Conservation (phyloP, 2,888 invertebrate species). For the Phaonia tiefii region DNA sequence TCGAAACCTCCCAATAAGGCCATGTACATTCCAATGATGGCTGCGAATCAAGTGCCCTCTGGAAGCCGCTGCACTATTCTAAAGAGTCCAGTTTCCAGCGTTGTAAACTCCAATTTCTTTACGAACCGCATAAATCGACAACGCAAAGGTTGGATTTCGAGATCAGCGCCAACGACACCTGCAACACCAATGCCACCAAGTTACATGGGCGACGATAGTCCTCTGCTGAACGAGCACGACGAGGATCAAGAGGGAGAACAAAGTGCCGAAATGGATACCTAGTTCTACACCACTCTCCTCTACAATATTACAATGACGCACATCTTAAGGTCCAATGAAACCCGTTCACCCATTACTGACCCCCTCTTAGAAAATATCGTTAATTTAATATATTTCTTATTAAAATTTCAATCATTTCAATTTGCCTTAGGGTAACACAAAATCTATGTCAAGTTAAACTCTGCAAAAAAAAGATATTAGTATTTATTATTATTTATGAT, state of each 20-base stretch:
- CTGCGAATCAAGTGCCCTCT: conserved; percentile 63
- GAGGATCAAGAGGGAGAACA: conserved; percentile 80
- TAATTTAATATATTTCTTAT: no score
- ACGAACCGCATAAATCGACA: conserved; percentile 78
- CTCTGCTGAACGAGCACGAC: conserved; percentile 84
- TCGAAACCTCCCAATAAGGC: conserved; percentile 83
- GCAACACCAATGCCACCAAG: conserved; percentile 84
- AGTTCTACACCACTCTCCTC: background rate
- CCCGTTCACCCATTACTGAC: background rate
- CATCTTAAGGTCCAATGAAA: conserved; percentile 32
- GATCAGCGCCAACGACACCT: conserved; percentile 91
- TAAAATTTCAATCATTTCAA: no score
- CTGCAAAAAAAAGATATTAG: no score
- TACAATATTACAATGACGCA: conserved; percentile 1
- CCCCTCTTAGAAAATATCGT: no score
- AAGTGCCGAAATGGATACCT: conserved; percentile 69
- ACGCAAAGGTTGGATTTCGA: conserved; percentile 85
- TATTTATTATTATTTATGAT: no score
- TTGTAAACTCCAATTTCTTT: conserved; percentile 77
- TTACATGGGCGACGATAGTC: conserved; percentile 85
- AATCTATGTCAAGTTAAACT: no score
- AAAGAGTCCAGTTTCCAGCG: conserved; percentile 78
- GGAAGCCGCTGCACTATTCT: conserved; percentile 71
- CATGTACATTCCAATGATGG: conserved; percentile 85
- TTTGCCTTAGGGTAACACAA: no score